Evolutionary conservation across 23 tunicate genomes (phyloP), one percentile per base, ranked within the genome.

Genomic region (Trididemnum miniatum): DNA sequence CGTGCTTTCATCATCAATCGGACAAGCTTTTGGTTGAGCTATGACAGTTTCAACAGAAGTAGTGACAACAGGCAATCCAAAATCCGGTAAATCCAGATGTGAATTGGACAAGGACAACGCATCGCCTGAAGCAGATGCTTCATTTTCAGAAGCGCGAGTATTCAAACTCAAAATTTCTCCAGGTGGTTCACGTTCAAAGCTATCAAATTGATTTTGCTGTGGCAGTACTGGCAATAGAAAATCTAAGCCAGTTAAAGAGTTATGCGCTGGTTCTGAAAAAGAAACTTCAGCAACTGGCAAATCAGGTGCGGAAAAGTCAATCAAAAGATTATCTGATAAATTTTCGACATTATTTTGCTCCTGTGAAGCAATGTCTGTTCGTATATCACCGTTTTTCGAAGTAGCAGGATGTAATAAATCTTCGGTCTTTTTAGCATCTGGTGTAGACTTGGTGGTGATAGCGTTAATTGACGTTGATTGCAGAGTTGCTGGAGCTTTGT

Each of bases 291-390:
- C 26, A 12, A 12, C n/a, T 18, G 67, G 29, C 3, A 24, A 12
- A 62, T 20, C 29, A 15, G 69, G 71, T 32, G 23, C 83, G 34
- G 71, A 60, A 80, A 80, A 80, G 24, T 80, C 83, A 62, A 80
- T 62, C 7, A 80, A 27, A 72, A 80, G 1, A 36, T 62, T 72
- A 80, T 25, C 29, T 12, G 67, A n/a, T n/a, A n/a, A n/a, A n/a
- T n/a, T n/a, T n/a, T n/a, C n/a, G n/a, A n/a, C n/a, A n/a, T n/a
- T n/a, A n/a, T n/a, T n/a, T n/a, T n/a, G n/a, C n/a, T n/a, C n/a
- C n/a, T n/a, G n/a, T n/a, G n/a, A n/a, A n/a, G n/a, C n/a, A n/a
- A n/a, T n/a, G n/a, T n/a, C n/a, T n/a, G n/a, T n/a, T n/a, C n/a
- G n/a, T n/a, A n/a, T n/a, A n/a, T n/a, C n/a, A n/a, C n/a, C n/a